Evolutionary conservation across 2,113 vertebrate genomes (phyloP), one percentile per base, ranked within the genome.

Genomic region (Anser brachyrhynchus): DNA sequence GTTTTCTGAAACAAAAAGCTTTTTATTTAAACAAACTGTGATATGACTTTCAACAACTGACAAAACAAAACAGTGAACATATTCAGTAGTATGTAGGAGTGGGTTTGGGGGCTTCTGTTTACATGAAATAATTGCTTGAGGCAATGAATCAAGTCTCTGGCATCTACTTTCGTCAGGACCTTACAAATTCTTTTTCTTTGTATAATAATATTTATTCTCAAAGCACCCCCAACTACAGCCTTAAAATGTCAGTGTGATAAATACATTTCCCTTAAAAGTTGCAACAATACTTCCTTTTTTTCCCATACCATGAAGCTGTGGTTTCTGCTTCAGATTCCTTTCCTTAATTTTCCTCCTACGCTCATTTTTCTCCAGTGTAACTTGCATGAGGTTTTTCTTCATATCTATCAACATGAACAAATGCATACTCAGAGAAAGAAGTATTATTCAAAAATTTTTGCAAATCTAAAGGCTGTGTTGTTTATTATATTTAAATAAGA

Each of bases 191-290:
- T 86, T 80, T 70, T 90, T 35, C 64, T 59, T 71, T 21, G 6
- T 77, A 22, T 35, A 86, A 89, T 81, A 92, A 85, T 79, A 91
- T 94, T 96, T 95, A 74, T 25, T 88, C 57, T 90, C 71, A 26
- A 54, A 91, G 19, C 37, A 69, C 17, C 23, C 55, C 23, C 29
- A 92, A 78, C 46, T 59, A n/a, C 35, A 77, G 78, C 78, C 52
- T 76, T 58, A 81, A 87, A 92, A 89, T 65, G 43, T 78, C 79
- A 92, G 13, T 26, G 49, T 19, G 67, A 52, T 12, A 78, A 70
- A 57, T 44, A 87, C 67, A 93, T 94, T 82, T 75, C 65, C 69
- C 6, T 3, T 46, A 9, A 3, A 73, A 86, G 75, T 71, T 52
- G 29, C 37, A 77, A 14, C 49, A 92, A 44, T 61, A 26, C 21